Evolutionary conservation across 2,113 vertebrate species (phyloP).

Genomic region (Myotis yumanensis): DNA sequence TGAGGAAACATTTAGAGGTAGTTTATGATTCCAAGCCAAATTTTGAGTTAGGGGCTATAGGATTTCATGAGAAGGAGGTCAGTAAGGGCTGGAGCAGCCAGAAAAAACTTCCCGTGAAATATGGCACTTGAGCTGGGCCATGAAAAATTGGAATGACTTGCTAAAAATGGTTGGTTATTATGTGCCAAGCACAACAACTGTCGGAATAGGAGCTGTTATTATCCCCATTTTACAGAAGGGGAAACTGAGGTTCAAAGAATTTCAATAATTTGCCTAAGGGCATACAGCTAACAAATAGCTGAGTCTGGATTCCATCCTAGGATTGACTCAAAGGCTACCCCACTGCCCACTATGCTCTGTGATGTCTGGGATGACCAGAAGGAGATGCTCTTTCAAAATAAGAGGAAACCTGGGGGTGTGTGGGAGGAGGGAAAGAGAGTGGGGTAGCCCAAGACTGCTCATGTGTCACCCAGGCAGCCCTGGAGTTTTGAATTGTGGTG

Average conservation of each 20-base stretch:
- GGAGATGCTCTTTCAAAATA: not conserved
- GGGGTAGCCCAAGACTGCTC: not conserved
- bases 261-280: not conserved
- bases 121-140: not conserved
- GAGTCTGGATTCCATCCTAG: not conserved
- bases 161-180: slow-evolving; percentile 14
- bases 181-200: not conserved
- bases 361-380: not conserved
- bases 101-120: not conserved
- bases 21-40: not conserved
- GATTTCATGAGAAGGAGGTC: not conserved
- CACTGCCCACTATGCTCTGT: not conserved
- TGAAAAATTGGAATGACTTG: not conserved
- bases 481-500: not conserved
- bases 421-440: not conserved
- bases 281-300: not conserved
- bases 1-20: not conserved
- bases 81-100: not conserved
- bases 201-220: slow-evolving; percentile 7
- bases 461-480: not conserved
- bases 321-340: not conserved
- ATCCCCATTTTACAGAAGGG: slow-evolving; percentile 44
- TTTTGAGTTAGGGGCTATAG: not conserved
- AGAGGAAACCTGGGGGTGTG: not conserved
- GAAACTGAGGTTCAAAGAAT: slow-evolving; percentile 51